Evolutionary conservation across 2,797 vertebrate genomes (phyloP).

Genomic region (Erpetoichthys calabaricus): DNA sequence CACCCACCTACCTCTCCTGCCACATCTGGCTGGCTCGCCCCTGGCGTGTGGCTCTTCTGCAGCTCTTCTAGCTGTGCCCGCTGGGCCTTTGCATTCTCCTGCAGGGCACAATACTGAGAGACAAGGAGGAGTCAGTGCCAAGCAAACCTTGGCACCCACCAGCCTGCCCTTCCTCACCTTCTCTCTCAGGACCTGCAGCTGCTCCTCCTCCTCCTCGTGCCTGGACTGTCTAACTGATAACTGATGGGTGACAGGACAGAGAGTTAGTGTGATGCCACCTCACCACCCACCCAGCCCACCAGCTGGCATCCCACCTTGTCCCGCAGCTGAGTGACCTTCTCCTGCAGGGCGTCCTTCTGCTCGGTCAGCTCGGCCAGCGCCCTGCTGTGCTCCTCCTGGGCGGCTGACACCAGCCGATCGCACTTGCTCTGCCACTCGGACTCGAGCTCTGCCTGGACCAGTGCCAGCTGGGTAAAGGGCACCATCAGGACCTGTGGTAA

Average conservation of each 20-base stretch:
- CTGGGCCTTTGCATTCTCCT: constrained; percentile 37
- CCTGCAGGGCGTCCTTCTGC: constrained; percentile 58
- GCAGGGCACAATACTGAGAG: constrained; percentile 50
- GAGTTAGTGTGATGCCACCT: background rate
- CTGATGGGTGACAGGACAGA: constrained; percentile 32
- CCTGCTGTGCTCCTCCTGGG: constrained; percentile 54
- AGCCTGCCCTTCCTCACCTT: constrained; percentile 37
- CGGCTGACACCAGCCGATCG: constrained; percentile 44
- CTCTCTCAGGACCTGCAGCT: constrained; percentile 45
- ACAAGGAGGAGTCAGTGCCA: constrained; percentile 4
- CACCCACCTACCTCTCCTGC: constrained; percentile 22
- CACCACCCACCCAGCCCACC: background rate
- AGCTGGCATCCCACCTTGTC: constrained; percentile 50
- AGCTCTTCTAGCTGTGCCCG: constrained; percentile 39
- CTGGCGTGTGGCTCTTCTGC: no score
- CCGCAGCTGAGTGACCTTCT: constrained; percentile 52
- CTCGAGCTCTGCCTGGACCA: constrained; percentile 68
- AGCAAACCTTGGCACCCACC: background rate
- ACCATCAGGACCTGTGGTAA: background rate
- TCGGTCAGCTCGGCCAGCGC: constrained; percentile 52
- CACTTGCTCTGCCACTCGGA: constrained; percentile 63
- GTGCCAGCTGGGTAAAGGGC: constrained; percentile 40
- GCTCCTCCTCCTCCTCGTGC: constrained; percentile 38
- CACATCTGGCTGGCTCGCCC: background rate
- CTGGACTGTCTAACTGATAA: constrained; percentile 35